These are phyloP conservation scores for Hipposideros larvatus DNA, from an alignment of 2,797 vertebrate species.

Conservation along the genomic window DNA sequence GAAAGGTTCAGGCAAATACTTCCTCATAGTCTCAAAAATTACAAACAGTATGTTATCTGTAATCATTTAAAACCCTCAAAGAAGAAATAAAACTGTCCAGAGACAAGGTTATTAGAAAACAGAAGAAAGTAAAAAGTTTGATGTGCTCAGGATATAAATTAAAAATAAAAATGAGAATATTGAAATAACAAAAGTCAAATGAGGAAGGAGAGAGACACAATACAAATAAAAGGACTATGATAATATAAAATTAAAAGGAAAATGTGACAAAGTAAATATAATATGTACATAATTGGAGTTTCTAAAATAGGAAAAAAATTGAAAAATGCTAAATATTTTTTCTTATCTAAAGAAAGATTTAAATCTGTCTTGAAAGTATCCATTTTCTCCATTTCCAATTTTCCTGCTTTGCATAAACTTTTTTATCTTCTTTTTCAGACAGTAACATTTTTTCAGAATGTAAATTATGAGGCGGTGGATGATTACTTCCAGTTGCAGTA, in stretches of 20 bases:
- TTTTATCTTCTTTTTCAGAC: slow-evolving; percentile 73
- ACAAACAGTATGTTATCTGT: not conserved
- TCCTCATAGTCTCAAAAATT: not conserved
- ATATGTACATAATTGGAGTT: not conserved
- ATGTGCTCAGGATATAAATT: not conserved
- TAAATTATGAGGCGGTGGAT: slow-evolving; percentile 54
- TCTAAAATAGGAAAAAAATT: slow-evolving; percentile 37
- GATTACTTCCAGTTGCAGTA: slow-evolving; percentile 69
- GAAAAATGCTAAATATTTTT: not conserved
- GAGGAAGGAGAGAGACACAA: not conserved
- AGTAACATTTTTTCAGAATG: slow-evolving; percentile 65
- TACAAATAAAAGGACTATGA: not conserved
- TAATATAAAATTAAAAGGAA: slow-evolving; percentile 8
- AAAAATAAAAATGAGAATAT: not conserved
- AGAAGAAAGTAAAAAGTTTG: not conserved
- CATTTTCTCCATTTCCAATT: not conserved
- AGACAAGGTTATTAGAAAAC: not conserved
- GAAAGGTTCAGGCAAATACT: not conserved
- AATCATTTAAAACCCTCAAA: not conserved
- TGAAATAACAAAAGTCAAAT: not conserved
- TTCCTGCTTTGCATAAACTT: slow-evolving; percentile 23
- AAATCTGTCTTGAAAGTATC: not conserved
- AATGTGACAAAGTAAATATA: not conserved
- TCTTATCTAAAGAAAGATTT: not conserved
- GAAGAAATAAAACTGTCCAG: not conserved